Conservation (phyloP, 1,140 invertebrate genomes). For the Linepithema humile region DNA sequence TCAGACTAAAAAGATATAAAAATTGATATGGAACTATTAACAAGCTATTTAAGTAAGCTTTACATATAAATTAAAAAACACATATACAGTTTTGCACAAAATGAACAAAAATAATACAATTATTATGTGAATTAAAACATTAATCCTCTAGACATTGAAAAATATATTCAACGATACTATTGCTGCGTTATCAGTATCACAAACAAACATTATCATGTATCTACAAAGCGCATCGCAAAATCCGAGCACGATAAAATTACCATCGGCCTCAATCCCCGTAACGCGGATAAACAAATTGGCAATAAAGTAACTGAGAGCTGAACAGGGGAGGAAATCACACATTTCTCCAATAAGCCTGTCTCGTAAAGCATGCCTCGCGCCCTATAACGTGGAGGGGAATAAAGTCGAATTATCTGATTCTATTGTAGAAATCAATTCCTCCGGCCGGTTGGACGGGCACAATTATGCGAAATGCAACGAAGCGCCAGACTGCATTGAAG, state of each 20-base stretch:
- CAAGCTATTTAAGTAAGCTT: too few species aligned
- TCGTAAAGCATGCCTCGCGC: neutral
- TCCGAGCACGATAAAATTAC: neutral
- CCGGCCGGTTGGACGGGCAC: neutral
- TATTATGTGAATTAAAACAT: too few species aligned
- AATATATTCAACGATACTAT: neutral
- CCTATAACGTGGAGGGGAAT: neutral
- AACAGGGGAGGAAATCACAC: neutral
- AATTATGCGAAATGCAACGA: neutral
- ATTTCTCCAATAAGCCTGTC: neutral
- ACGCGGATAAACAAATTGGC: constrained; percentile 8
- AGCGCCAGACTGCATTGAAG: neutral
- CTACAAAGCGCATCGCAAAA: neutral
- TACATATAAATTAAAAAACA: too few species aligned
- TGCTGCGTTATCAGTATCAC: neutral
- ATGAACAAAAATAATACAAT: too few species aligned
- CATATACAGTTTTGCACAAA: too few species aligned
- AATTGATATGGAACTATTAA: neutral
- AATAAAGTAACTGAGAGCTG: neutral
- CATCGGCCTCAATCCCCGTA: neutral
- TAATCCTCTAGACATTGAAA: too few species aligned
- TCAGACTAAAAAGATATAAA: neutral
- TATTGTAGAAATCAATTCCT: neutral
- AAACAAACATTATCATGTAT: neutral
- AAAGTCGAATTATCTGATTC: neutral